phyloP scores from a whole-genome alignment of 2,113 vertebrate genomes.

The Phaetusa simplex region DNA sequence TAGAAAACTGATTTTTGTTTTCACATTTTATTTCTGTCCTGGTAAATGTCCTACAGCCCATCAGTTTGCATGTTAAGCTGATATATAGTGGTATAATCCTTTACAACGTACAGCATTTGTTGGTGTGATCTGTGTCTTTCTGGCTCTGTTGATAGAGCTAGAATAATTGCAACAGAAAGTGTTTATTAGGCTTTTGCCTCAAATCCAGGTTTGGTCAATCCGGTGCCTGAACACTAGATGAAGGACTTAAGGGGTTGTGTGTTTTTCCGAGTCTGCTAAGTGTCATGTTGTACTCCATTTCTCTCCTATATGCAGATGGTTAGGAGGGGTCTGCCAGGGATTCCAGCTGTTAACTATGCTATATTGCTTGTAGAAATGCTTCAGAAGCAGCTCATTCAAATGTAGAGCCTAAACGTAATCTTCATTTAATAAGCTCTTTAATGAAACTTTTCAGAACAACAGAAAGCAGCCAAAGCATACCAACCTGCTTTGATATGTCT shows the following conservation, averaged over 20 bases:
- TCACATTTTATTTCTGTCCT: background rate
- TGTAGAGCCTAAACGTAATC: background rate
- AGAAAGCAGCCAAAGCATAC: background rate
- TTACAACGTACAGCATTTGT: background rate
- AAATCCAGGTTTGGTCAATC: background rate
- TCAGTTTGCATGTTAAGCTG: background rate
- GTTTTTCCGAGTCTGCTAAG: background rate
- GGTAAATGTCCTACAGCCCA: background rate
- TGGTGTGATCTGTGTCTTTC: background rate
- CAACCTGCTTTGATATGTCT: background rate
- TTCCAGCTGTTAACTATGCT: background rate
- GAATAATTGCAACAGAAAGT: background rate
- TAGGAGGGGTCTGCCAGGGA: background rate
- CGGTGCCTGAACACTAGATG: background rate
- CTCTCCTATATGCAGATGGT: background rate
- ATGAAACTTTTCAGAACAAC: background rate
- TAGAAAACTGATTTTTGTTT: background rate
- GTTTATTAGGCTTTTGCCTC: background rate
- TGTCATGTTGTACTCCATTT: background rate
- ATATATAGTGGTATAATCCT: background rate
- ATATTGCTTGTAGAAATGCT: background rate
- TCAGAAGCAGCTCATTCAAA: background rate
- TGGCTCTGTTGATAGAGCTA: background rate
- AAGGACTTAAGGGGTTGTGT: background rate
- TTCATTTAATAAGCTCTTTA: background rate